Base-by-base conservation (phyloP, 2,888 invertebrate genomes). In the Clivina fossor region DNA sequence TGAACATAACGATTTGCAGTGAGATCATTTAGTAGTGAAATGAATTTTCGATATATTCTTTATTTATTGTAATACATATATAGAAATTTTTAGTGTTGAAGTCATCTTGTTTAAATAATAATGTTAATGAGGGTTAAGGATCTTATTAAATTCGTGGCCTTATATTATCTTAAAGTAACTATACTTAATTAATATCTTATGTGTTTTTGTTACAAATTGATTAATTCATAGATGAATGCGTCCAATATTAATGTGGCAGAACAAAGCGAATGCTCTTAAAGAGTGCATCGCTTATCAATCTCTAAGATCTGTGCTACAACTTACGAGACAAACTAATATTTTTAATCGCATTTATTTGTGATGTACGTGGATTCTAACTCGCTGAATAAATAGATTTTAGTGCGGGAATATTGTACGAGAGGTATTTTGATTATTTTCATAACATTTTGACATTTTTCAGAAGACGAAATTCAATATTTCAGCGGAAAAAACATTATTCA, bases 111-210 rank as follows among this genome's bases (percentile, higher is more conserved):
- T n/a, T n/a, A n/a, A n/a, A n/a, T 94, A 61, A 82, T 93, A 13
- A 84, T 93, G 8, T 79, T 94, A 1, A 92, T 92, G 88, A 85
- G 86, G 71, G 93, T 93, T 69, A 91, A 92, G 65, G 80, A 80
- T 54, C 48, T 61, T 74, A 37, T 60, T 74, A 44, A 72, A 73
- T 64, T 77, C 77, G 3, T 83, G 82, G 80, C 76, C 79, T 2
- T 78, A 80, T 63, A 67, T 82, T 85, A 87, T 67, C 78, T 92
- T 67, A 76, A 81, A 74, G 80, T 79, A 68, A 28, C 33, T 28
- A n/a, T 5, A 38, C 8, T 16, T 13, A 20, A 7, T 3, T n/a
- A 35, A 8, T 35, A 8, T 11, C 18, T 13, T 3, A 37, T 18
- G 2, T 37, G 37, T 32, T n/a, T n/a, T 44, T 33, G 26, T 24